A percentile compares a stretch with the other conserved stretches of the same genome.
phyloP scores from a whole-genome alignment of 2,797 vertebrate species.

The Chiloscyllium punctatum region DNA sequence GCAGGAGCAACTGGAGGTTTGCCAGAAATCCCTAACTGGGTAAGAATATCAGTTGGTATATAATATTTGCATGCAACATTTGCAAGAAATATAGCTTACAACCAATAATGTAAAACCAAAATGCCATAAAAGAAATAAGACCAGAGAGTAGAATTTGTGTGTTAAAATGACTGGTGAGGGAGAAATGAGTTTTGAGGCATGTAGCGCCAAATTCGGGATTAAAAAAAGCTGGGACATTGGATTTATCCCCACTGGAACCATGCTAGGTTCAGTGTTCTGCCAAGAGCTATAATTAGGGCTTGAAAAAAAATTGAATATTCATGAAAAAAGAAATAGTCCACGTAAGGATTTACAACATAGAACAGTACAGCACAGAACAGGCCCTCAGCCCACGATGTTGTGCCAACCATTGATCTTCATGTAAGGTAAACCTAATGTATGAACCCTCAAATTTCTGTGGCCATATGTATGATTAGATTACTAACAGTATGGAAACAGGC shows the following conservation, averaged over 20 bases:
- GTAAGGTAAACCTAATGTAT: too few species aligned
- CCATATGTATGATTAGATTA: too few species aligned
- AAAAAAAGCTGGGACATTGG: not conserved
- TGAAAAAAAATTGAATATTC: not conserved
- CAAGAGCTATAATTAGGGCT: not conserved
- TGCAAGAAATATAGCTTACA: not conserved
- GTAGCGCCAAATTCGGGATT: not conserved
- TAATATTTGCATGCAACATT: not conserved
- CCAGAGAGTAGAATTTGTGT: not conserved
- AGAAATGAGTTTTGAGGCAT: not conserved
- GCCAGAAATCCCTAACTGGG: slow-evolving; percentile 67
- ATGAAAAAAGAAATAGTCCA: not conserved
- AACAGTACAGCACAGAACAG: too few species aligned
- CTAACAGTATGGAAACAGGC: too few species aligned
- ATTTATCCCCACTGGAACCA: not conserved
- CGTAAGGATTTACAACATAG: not conserved
- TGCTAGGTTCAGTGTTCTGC: not conserved
- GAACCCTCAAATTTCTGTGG: too few species aligned
- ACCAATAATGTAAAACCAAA: not conserved
- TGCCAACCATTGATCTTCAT: too few species aligned
- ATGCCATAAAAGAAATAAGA: not conserved
- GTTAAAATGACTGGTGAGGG: too few species aligned
- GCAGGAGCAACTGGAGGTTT: slow-evolving; percentile 62
- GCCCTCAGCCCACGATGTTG: too few species aligned
- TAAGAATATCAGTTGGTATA: slow-evolving; percentile 42